These are phyloP conservation scores for Hypselothyrea guttata DNA, from an alignment of 2,888 invertebrate species.

Conservation along the genomic window DNA sequence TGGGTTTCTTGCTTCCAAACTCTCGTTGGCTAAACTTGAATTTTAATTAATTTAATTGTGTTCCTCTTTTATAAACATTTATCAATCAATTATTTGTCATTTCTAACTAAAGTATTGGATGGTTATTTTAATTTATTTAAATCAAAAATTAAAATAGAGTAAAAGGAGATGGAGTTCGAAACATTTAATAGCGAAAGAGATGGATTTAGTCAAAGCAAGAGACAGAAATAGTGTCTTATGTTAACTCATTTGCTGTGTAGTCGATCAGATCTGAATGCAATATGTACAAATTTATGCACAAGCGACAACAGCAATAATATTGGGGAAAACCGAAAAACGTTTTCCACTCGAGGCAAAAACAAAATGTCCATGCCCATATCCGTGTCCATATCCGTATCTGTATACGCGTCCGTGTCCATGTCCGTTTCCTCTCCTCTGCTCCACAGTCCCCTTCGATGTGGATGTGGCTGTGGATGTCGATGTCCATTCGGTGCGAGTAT, in stretches of 20 bases:
- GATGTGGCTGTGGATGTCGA: conserved; percentile 29
- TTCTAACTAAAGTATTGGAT: too few relatives aligned
- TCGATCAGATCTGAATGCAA: conserved; percentile 14
- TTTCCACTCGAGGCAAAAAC: conserved; percentile 26
- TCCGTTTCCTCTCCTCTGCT: conserved; percentile 14
- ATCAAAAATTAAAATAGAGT: too few relatives aligned
- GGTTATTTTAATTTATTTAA: too few relatives aligned
- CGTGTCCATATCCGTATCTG: conserved; percentile 7
- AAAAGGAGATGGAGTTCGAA: too few relatives aligned
- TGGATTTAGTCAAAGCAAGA: too few relatives aligned
- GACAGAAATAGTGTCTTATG: not conserved
- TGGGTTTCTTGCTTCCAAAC: too few relatives aligned
- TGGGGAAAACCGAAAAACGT: conserved; percentile 23
- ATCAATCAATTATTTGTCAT: too few relatives aligned
- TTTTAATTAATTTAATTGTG: too few relatives aligned
- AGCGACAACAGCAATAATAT: conserved; percentile 2
- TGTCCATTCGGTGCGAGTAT: conserved; percentile 61
- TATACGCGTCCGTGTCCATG: conserved; percentile 30
- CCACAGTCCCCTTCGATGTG: too few relatives aligned
- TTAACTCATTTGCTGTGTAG: conserved; percentile 6
- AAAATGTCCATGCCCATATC: conserved; percentile 44
- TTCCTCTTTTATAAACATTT: too few relatives aligned
- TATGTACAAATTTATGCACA: conserved; percentile 12
- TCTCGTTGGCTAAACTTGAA: too few relatives aligned
- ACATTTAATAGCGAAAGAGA: too few relatives aligned